These are phyloP conservation scores for Nesospiza acunhae DNA, from an alignment of 2,113 vertebrate species.

Conservation along the genomic window DNA sequence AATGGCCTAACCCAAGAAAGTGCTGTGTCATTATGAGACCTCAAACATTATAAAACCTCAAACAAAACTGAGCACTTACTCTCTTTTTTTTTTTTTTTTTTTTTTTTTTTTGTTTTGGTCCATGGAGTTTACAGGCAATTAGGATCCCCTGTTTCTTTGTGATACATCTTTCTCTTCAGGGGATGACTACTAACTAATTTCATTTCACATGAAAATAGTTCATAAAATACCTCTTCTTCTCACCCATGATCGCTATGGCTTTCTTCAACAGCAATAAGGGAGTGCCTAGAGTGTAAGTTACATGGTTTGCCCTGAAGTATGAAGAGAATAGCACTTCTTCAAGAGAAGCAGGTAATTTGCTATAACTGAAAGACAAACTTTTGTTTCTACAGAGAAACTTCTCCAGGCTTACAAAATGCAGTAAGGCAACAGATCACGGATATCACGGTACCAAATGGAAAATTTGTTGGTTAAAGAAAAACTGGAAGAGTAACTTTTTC, in stretches of 20 bases:
- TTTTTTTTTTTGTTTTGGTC: not conserved
- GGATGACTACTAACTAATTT: not conserved
- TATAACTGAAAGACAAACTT: not conserved
- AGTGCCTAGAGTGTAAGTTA: not conserved
- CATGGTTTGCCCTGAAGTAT: not conserved
- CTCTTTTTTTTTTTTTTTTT: not conserved
- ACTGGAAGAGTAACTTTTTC: not conserved
- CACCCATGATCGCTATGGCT: not conserved
- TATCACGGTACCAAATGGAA: not conserved
- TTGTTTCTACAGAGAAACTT: not conserved
- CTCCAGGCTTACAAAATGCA: not conserved
- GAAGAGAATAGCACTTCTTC: not conserved
- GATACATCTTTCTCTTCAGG: not conserved
- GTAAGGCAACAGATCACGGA: not conserved
- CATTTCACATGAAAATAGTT: not conserved
- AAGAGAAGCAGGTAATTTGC: not conserved
- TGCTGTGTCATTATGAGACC: not conserved
- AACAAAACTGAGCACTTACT: fast-evolving
- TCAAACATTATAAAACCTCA: no score
- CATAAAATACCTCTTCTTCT: not conserved
- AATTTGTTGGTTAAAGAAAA: not conserved
- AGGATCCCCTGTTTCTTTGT: not conserved
- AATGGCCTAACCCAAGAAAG: not conserved
- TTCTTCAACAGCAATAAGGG: not conserved
- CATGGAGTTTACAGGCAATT: not conserved